Evolutionary conservation across 1,140 invertebrate genomes (phyloP), one percentile per base, ranked within the genome.

Genomic region (Rhyzopertha dominica): DNA sequence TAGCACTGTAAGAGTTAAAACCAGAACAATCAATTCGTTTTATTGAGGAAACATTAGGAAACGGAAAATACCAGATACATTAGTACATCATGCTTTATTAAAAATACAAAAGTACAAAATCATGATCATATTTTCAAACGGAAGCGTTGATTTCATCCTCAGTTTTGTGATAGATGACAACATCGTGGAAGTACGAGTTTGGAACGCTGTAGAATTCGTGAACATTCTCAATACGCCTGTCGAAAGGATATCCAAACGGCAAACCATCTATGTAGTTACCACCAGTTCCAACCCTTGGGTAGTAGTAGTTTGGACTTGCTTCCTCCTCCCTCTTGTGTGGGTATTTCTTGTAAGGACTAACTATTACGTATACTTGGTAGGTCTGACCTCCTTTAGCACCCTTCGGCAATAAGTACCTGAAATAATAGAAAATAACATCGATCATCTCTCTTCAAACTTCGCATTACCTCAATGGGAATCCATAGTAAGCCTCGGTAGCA

Each of bases 311-410:
- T 47, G 30, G 61, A 32, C 28, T 55, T 32, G 10, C 46, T 13
- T 7, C 4, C 23, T 17, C 4, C 13, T 32, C n/a, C 9, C 3
- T 32, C 20, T 20, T 20, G 38, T 24, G 28, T 10, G 5, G 22
- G 3, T 18, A 40, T 20, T 2, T 40, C 2, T 19, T 22, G 39
- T 45, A 54, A 10, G 77, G 76, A 47, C 74, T 77, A 10, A 82
- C 76, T 43, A 79, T 73, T 5, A 84, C 76, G 65, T 75, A 82
- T 41, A 86, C 62, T 49, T 80, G 74, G 69, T 74, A 82, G 22
- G 74, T 62, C 59, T 75, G 71, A 51, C 85, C 84, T 42, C 74
- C 76, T 47, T 71, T 68, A 41, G 69, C 77, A 54, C 84, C 85
- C 54, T 75, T 80, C 17, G 84, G 84, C 45, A 87, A 56, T 43